phyloP scores from a whole-genome alignment of 53 echinoderm and acorn worm species.

The Henricia sp. region DNA sequence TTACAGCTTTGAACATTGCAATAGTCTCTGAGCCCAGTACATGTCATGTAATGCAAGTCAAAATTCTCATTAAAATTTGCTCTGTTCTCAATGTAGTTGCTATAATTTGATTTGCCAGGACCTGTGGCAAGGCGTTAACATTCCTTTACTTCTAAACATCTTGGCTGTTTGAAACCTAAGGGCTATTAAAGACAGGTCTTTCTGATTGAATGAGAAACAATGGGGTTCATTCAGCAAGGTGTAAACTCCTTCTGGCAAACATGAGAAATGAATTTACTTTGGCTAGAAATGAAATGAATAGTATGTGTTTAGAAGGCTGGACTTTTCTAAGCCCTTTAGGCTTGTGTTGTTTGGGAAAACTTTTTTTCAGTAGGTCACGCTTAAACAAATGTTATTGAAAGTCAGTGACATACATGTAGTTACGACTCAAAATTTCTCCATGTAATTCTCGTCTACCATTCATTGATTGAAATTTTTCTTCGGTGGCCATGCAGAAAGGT shows the following conservation, averaged over 20 bases:
- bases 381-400: no score
- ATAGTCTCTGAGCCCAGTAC: slow-evolving; percentile 13
- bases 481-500: no score
- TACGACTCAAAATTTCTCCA: no score
- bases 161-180: slow-evolving; percentile 12
- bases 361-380: no score
- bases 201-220: background rate
- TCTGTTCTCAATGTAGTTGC: background rate
- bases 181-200: background rate
- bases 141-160: slow-evolving; percentile 27
- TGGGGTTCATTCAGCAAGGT: slow-evolving; percentile 21
- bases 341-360: background rate
- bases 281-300: background rate
- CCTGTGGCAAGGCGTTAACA: slow-evolving; percentile 60
- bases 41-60: slow-evolving; percentile 23
- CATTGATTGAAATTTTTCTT: no score
- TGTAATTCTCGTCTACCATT: no score
- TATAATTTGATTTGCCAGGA: slow-evolving; percentile 28
- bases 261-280: slow-evolving; percentile 14
- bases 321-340: background rate
- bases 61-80: slow-evolving; percentile 21
- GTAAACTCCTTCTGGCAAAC: slow-evolving; percentile 10
- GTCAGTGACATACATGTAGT: background rate
- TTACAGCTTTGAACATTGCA: slow-evolving; percentile 19
- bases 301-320: slow-evolving; percentile 6